Percentiles rank a stretch among this genome's conserved stretches.
Conservation (phyloP, 2,888 invertebrate species). For the Byasa hedistus region DNA sequence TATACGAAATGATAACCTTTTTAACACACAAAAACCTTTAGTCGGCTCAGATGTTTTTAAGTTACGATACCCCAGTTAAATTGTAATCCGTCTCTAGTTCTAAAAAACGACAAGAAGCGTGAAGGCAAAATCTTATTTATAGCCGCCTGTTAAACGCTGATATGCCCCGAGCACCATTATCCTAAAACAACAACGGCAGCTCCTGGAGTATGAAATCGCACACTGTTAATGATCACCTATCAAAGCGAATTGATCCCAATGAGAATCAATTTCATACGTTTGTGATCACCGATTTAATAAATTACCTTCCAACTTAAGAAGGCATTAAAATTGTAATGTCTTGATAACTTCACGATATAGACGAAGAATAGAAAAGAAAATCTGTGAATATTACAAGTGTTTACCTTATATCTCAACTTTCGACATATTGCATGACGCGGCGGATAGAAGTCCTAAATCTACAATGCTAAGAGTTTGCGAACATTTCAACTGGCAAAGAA, state of each 20-base stretch:
- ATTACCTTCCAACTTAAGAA: too few relatives aligned
- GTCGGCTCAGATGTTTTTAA: too few relatives aligned
- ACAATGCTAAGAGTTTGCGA: background rate
- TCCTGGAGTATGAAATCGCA: background rate
- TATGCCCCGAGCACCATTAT: background rate
- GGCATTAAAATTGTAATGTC: too few relatives aligned
- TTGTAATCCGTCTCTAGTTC: too few relatives aligned
- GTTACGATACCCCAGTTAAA: too few relatives aligned
- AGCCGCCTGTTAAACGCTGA: background rate
- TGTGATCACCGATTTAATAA: too few relatives aligned
- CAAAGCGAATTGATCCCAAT: background rate
- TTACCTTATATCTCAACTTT: too few relatives aligned
- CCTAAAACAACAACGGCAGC: background rate
- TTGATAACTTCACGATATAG: too few relatives aligned
- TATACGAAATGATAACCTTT: too few relatives aligned
- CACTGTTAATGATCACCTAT: constrained; percentile 1
- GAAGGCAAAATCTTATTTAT: background rate
- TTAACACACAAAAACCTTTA: too few relatives aligned
- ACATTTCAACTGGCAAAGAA: background rate
- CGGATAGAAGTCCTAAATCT: background rate
- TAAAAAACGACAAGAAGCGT: background rate
- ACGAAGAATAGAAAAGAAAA: too few relatives aligned
- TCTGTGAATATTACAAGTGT: too few relatives aligned
- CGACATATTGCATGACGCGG: background rate
- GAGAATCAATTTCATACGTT: background rate